Conservation (phyloP, 2,797 vertebrate genomes). For the Morelia viridis region DNA sequence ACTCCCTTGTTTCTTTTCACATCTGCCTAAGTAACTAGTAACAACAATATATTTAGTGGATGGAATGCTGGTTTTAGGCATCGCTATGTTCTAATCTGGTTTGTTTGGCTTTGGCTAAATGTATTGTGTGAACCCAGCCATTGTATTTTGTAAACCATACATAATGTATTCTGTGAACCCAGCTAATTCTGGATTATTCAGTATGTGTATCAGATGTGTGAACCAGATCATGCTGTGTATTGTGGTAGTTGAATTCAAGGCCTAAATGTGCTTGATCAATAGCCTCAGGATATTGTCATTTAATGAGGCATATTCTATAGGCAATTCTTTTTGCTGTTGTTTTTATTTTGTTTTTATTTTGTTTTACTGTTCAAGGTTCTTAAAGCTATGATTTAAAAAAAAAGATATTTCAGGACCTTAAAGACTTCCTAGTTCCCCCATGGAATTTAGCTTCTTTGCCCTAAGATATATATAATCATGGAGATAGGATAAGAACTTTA, state of each 20-base stretch:
- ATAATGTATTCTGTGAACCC: background rate
- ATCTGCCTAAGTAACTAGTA: background rate
- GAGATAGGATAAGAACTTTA: background rate
- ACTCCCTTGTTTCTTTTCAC: background rate
- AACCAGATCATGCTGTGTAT: background rate
- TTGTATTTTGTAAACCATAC: background rate
- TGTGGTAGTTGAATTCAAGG: background rate
- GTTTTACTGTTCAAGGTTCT: background rate
- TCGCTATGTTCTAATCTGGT: background rate
- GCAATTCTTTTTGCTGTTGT: background rate
- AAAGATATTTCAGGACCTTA: background rate
- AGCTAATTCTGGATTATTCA: background rate
- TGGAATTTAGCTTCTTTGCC: background rate
- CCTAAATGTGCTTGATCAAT: too few relatives aligned
- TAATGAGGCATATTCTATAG: background rate
- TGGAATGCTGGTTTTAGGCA: background rate
- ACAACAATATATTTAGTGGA: background rate
- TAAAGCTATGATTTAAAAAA: background rate
- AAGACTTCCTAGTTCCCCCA: background rate
- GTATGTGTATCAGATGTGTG: background rate
- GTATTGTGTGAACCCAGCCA: background rate
- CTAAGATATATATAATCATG: background rate
- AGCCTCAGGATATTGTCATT: background rate
- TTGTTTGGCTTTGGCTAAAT: background rate
- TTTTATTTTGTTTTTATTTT: background rate